These are phyloP conservation scores for Pycnonotus jocosus DNA, from an alignment of 2,113 vertebrate genomes.

Conservation along the genomic window DNA sequence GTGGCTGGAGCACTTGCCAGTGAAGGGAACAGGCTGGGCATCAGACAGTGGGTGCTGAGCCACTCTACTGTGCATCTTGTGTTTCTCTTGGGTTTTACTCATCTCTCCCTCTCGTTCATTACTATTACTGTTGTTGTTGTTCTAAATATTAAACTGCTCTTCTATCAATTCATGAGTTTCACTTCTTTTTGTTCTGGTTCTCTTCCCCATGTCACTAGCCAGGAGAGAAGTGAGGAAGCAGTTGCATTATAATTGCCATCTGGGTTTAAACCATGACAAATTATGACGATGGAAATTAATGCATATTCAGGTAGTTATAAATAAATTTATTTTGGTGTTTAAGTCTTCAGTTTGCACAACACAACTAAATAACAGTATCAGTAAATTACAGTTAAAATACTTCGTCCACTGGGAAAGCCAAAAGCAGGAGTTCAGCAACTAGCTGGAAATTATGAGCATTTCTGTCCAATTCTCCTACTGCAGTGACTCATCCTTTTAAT, in stretches of 20 bases:
- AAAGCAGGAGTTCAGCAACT: background rate
- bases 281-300: background rate
- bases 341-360: background rate
- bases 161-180: background rate
- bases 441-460: background rate
- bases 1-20: background rate
- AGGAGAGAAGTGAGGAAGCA: background rate
- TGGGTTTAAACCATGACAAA: background rate
- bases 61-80: background rate
- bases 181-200: background rate
- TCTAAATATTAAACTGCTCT: background rate
- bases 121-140: background rate
- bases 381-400: background rate
- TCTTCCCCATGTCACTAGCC: background rate
- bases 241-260: background rate
- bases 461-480: background rate
- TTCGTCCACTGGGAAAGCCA: background rate
- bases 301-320: background rate
- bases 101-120: background rate
- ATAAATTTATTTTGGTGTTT: background rate
- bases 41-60: background rate
- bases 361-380: background rate
- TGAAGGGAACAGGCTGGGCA: background rate
- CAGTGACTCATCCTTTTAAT: background rate
- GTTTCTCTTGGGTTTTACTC: background rate